Evolutionary conservation across 2,797 vertebrate genomes (phyloP), one percentile per base, ranked within the genome.

Genomic region (Cephalopachus bancanus): DNA sequence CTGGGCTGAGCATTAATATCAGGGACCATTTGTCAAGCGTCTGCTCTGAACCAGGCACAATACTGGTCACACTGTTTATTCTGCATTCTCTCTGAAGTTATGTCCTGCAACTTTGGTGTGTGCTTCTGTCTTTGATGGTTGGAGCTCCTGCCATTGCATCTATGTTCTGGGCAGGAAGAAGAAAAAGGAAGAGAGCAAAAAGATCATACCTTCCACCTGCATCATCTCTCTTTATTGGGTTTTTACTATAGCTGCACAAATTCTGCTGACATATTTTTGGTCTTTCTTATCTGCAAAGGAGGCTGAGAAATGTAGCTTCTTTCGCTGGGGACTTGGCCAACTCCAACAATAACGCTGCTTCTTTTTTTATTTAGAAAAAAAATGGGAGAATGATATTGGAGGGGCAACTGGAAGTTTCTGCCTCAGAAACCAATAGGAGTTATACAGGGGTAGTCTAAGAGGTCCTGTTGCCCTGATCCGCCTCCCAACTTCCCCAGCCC

Each of bases 241-340:
- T 87, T 84, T 89, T 53, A 81, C 16, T 65, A 74, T 91, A 88
- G 16, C 22, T 20, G 26, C 26, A 88, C 60, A 65, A 62, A 69
- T 72, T 93, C 55, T 96, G 37, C 76, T 83, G 49, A 33, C 16
- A 19, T 95, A 74, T 88, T 92, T 91, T 83, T 78, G 78, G 16
- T 17, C 17, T 28, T 67, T 64, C 53, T 72, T 93, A 88, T 79
- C 64, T 79, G 17, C 71, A 69, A 33, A 20, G n/a, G 10, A 83
- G 28, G 26, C 37, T 72, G 60, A 26, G 28, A 65, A 28, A 55
- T 88, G 74, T 51, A 74, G 30, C 22, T 86, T 19, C 90, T 76
- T 87, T 37, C 60, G 17, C 2, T 53, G 53, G 53, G 33, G 1
- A n/a, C 12, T 67, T 92, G 59, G 60, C 26, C 30, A 51, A 55